These are phyloP conservation scores for Cryptophagus acutangulus DNA, from an alignment of 2,888 invertebrate genomes.

Conservation along the genomic window DNA sequence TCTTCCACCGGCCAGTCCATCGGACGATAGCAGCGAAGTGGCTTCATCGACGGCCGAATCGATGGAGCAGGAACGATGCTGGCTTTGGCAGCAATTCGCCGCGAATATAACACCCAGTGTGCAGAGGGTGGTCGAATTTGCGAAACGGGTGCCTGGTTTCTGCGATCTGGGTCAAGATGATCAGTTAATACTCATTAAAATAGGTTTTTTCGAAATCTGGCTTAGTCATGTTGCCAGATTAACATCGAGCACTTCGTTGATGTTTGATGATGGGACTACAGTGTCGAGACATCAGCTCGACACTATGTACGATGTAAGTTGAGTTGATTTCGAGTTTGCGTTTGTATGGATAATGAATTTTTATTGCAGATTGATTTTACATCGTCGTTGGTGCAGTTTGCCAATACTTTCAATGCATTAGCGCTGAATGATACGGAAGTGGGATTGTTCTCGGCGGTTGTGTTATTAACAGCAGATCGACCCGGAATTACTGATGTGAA, in stretches of 20 bases:
- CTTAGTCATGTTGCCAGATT: constrained; percentile 78
- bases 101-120: constrained; percentile 82
- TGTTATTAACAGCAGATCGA: constrained; percentile 77
- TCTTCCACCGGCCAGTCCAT: constrained; percentile 44
- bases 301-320: constrained; percentile 79
- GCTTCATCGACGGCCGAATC: constrained; percentile 50
- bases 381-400: constrained; percentile 74
- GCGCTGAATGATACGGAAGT: constrained; percentile 85
- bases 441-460: constrained; percentile 81
- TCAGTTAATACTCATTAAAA: constrained; percentile 93
- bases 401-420: constrained; percentile 67
- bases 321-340: no score
- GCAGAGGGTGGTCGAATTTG: constrained; percentile 92
- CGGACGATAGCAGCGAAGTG: constrained; percentile 47
- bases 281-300: constrained; percentile 80
- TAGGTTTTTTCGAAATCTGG: constrained; percentile 97
- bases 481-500: constrained; percentile 75
- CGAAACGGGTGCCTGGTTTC: constrained; percentile 92
- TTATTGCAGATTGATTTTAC: constrained; percentile 74
- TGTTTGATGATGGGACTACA: constrained; percentile 85
- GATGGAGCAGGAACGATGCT: constrained; percentile 48
- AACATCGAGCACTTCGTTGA: constrained; percentile 70
- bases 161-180: constrained; percentile 88
- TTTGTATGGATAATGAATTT: no score
- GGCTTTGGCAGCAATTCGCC: constrained; percentile 88